A percentile compares a stretch with the other conserved stretches of the same genome.
phyloP scores from a whole-genome alignment of 2,113 vertebrate genomes.

The Neomonachus schauinslandi region DNA sequence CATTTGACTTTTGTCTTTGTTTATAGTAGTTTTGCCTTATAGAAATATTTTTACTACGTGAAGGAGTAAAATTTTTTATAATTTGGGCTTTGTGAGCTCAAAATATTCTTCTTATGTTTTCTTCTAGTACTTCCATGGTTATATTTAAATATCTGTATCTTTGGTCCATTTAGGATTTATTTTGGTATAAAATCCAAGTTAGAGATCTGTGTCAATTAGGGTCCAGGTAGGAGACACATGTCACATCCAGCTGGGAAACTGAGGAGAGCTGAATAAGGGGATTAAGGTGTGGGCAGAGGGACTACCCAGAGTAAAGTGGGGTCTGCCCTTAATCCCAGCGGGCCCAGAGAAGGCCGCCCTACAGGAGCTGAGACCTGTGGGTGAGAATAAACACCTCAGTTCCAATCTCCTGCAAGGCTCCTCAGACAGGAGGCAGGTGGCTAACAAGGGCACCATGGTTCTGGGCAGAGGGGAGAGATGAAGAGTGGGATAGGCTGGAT shows the following conservation, averaged over 20 bases:
- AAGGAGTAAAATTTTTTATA: neutral
- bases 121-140: neutral
- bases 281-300: neutral
- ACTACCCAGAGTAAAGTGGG: neutral
- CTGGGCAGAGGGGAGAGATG: neutral
- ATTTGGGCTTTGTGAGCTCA: neutral
- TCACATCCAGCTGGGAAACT: neutral
- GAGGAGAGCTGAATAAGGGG: neutral
- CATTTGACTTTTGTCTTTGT: neutral
- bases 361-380: neutral
- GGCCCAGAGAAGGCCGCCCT: neutral
- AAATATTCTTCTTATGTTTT: neutral
- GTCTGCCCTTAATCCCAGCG: neutral
- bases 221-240: neutral
- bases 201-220: neutral
- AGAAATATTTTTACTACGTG: neutral
- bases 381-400: neutral
- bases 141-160: neutral
- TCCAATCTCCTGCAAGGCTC: neutral
- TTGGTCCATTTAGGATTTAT: neutral
- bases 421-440: neutral
- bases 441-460: neutral
- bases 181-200: neutral
- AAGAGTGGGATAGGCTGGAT: fast-evolving
- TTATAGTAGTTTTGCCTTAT: neutral